Evolutionary conservation across 2,113 vertebrate genomes (phyloP), one percentile per base, ranked within the genome.

Genomic region (Caranx melampygus): DNA sequence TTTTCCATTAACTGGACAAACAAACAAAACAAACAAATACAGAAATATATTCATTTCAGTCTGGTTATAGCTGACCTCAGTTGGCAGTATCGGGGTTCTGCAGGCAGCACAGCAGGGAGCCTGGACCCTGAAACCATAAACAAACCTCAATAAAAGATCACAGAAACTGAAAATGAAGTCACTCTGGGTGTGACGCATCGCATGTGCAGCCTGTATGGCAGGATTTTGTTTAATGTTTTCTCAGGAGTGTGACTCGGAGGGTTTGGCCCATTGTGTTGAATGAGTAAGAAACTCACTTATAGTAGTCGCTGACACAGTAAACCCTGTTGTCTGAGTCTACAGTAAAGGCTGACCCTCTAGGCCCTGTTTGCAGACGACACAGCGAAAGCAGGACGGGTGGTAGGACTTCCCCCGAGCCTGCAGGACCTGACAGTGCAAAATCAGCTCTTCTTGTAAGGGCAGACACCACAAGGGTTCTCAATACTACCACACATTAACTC

Each of bases 291-390:
- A 57, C 75, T 96, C 89, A 98, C 97, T 93, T 96, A 85, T 97
- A 95, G 87, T 97, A 98, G 92, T 99, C 97, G 58, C 95, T 95
- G 87, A 99, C 94, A 68, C 97, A 99, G 94, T 98, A 98, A 81
- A 98, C 95, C 42, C 96, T 96, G 89, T 92, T 95, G 83, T 96
- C 92, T 87, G 95, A 79, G 10, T 97, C 97, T 1, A 97, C 96
- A 2, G 96, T 95, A 84, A 98, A 16, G 95, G 95, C 45, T 95
- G 95, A 42, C 96, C 97, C 4, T 97, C 95, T 93, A 99, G 92
- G 72, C 95, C 96, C 87, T 94, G 95, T 0, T 95, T 95, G 73
- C 97, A 98, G 78, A 97, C 87, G 0, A 96, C 95, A 1, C 97
- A 98, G 90, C 95, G 91, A 91, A 99, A 99, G 79, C 97, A 99